These are phyloP conservation scores for Trachelus troglodyta DNA, from an alignment of 2,888 invertebrate genomes.

Conservation along the genomic window DNA sequence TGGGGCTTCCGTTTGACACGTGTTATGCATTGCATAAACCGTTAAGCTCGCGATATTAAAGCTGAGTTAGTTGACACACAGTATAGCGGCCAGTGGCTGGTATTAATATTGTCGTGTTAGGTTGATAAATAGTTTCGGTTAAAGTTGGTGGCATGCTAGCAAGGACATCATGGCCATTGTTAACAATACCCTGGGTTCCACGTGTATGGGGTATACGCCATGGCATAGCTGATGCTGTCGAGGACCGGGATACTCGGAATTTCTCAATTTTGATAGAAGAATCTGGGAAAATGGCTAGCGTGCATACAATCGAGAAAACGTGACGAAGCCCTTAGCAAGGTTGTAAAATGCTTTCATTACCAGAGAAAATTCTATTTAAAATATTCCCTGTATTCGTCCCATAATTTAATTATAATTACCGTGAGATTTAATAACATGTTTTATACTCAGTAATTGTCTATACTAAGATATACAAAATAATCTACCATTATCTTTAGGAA, in stretches of 20 bases:
- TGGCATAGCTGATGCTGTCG: constrained; percentile 3
- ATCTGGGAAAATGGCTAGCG: background rate
- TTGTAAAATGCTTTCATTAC: background rate
- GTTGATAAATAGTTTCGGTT: constrained; percentile 49
- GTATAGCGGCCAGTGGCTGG: constrained; percentile 17
- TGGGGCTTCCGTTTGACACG: background rate
- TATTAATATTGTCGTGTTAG: constrained; percentile 45
- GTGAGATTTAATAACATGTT: too few relatives aligned
- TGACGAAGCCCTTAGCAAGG: background rate
- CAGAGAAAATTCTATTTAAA: background rate
- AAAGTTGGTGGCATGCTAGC: constrained; percentile 37
- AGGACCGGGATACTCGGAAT: constrained; percentile 5
- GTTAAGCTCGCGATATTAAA: constrained; percentile 6
- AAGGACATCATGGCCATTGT: constrained; percentile 38
- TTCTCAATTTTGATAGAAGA: constrained; percentile 3
- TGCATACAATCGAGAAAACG: background rate
- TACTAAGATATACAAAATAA: too few relatives aligned
- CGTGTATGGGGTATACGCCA: constrained; percentile 21
- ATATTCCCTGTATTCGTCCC: background rate
- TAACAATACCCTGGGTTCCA: constrained; percentile 36
- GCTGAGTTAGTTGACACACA: constrained; percentile 22
- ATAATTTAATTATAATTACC: background rate
- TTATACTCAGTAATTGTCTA: too few relatives aligned
- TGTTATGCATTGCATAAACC: background rate
- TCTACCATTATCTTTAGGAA: too few relatives aligned